Base-by-base conservation (phyloP, 2,113 vertebrate genomes). In the Erpornis zantholeuca region DNA sequence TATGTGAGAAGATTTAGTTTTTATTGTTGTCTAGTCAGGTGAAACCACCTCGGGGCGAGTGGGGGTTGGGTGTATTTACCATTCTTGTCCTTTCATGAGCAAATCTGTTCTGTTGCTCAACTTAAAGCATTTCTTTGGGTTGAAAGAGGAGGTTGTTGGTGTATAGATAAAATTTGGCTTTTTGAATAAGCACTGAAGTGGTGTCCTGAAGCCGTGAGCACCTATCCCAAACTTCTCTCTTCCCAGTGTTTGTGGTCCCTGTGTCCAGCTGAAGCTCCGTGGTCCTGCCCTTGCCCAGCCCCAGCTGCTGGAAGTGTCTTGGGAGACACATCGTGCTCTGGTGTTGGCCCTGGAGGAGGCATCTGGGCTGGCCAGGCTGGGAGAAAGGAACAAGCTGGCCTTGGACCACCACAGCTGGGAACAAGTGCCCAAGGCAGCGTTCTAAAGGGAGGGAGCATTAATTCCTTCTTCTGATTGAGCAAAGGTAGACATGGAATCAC, bases 361-460 rank as follows among this genome's bases (percentile, higher is more conserved):
- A 17, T 3, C 27, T 15, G 82, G 53, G 56, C 60, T 56, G 33
- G 8, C 35, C 4, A 10, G 40, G 47, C 28, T 31, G 21, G 25
- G 15, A 40, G 35, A 25, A 10, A 33, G 82, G 56, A 78, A 10
- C 3, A 2, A 44, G 15, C 23, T 2, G 6, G 2, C 8, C 13
- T 17, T 28, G 31, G 82, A 44, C 8, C 35, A n/a, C 44, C 63
- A 4, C 7, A 21, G 44, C 72, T 7, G 4, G 57, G 40, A 38
- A 28, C 4, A 35, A 47, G 33, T 5, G 19, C 42, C 6, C 5
- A 2, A 21, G 31, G 4, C 24, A 38, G 42, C 13, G 15, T 52
- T 60, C 6, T 52, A 0, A 45, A 12, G 4, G 3, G 12, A 22
- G 8, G 21, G 12, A 60, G 10, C 13, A 2, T 45, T 21, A 2